phyloP scores from a whole-genome alignment of 2,888 invertebrate genomes.

The Idaea biselata region DNA sequence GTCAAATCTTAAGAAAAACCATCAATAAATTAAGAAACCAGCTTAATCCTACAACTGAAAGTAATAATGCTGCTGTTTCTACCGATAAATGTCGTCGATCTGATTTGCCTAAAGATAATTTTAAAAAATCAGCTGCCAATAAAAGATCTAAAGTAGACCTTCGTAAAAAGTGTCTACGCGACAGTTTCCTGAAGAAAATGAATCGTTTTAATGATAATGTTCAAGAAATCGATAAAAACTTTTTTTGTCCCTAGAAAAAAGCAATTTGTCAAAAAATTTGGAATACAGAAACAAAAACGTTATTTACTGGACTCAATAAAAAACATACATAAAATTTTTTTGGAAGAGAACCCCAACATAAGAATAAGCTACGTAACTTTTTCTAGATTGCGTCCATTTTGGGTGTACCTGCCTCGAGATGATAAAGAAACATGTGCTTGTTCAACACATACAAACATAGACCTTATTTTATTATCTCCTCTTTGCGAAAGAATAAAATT shows the following conservation, averaged over 20 bases:
- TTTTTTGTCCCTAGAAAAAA: constrained; percentile 10
- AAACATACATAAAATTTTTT: constrained; percentile 3
- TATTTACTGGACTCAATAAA: constrained; percentile 6
- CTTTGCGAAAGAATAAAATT: constrained; percentile 4
- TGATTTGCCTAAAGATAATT: no score
- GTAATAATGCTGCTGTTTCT: no score
- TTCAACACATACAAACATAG: constrained; percentile 4
- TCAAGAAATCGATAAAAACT: constrained; percentile 8
- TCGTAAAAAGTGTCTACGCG: constrained; percentile 8
- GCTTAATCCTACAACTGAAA: no score
- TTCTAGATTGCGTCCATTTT: constrained; percentile 8
- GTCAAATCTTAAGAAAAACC: constrained; percentile 4
- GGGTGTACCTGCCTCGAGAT: constrained; percentile 7
- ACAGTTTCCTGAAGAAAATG: constrained; percentile 4
- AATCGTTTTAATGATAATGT: background rate
- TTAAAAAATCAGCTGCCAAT: background rate
- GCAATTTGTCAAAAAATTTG: constrained; percentile 5
- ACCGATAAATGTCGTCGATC: no score
- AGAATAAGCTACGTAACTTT: constrained; percentile 8
- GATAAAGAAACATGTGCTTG: constrained; percentile 8
- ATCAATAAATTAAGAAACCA: constrained; percentile 2
- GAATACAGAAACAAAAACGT: constrained; percentile 7
- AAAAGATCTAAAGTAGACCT: constrained; percentile 6
- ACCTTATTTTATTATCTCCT: constrained; percentile 4
- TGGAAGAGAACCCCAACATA: constrained; percentile 8